Evolutionary conservation across 2,888 invertebrate species (phyloP), one percentile per base, ranked within the genome.

Genomic region (Serrognathus titanus): DNA sequence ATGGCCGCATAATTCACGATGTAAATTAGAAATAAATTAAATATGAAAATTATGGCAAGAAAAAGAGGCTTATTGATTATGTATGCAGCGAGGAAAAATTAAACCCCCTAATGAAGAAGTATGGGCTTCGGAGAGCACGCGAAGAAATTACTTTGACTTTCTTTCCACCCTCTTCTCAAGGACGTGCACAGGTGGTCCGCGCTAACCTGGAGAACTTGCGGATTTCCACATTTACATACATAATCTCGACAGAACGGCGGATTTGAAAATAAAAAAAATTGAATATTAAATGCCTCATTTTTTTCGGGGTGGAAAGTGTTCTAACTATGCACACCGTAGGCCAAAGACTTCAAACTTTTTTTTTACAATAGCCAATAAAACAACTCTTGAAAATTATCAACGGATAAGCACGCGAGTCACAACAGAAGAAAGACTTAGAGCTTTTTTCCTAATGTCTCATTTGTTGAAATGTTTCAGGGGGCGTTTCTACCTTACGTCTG

Each of bases 1-100:
- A 72, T 72, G 72, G 52, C 31, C 76, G 77, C 77, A 78, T 78
- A 75, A 78, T 78, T 77, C 77, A 75, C 75, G 74, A 78, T 78
- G 76, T 74, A 78, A 78, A 78, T 78, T 78, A 76, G 78, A 78
- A 78, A 78, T 78, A 78, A 78, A 78, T 78, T 78, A 78, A 78
- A 78, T 78, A 78, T 78, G 75, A 78, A 78, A 78, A 78, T 78
- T 77, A 78, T 73, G 76, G 74, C 72, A 65, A 66, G 63, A 65
- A 63, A 67, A 63, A 64, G 62, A 69, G 75, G 69, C 76, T 76
- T 74, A 78, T 78, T 76, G 78, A 78, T 78, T 78, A 78, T 78
- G 77, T 77, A 78, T 78, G 76, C 77, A 77, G 77, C 71, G 76
- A 76, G 75, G 76, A 77, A 77, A 78, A 78, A 77, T 77, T 78